Evolutionary conservation across 2,797 vertebrate genomes (phyloP).

Genomic region (Premnoplex brunnescens): DNA sequence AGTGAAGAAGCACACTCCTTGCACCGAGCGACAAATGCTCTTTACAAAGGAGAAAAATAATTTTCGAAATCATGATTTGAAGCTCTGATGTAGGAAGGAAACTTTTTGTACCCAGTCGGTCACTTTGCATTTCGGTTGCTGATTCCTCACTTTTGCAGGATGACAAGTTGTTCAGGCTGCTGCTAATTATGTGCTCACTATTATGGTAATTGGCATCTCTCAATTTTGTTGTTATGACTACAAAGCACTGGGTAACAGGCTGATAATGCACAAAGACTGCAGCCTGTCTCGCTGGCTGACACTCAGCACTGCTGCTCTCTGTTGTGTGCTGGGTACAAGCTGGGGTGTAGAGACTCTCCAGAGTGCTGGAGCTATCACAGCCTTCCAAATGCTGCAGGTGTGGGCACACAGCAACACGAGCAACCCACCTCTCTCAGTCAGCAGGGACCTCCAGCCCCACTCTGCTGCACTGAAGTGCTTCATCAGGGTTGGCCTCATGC

Average conservation of each 20-base stretch:
- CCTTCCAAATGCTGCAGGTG: neutral
- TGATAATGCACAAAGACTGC: neutral
- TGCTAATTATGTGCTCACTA: conserved; percentile 6
- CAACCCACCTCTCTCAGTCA: neutral
- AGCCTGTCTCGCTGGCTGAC: neutral
- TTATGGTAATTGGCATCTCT: conserved; percentile 36
- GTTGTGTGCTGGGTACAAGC: neutral
- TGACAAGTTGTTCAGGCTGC: neutral
- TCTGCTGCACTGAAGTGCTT: neutral
- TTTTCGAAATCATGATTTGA: neutral
- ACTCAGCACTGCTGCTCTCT: neutral
- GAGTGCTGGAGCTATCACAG: neutral
- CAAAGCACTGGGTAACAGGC: neutral
- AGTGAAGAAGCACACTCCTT: neutral
- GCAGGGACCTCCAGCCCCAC: neutral
- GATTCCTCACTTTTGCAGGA: conserved; percentile 2
- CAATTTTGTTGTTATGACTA: conserved; percentile 37
- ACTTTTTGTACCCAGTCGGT: neutral
- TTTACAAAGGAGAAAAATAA: neutral
- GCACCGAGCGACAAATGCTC: neutral
- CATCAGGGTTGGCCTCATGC: neutral
- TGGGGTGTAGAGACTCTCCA: neutral
- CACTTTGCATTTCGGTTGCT: neutral
- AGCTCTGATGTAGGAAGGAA: neutral
- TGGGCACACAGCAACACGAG: fast-evolving